Evolutionary conservation across 2,113 vertebrate species (phyloP), one percentile per base, ranked within the genome.

Genomic region (Pitta sordida): DNA sequence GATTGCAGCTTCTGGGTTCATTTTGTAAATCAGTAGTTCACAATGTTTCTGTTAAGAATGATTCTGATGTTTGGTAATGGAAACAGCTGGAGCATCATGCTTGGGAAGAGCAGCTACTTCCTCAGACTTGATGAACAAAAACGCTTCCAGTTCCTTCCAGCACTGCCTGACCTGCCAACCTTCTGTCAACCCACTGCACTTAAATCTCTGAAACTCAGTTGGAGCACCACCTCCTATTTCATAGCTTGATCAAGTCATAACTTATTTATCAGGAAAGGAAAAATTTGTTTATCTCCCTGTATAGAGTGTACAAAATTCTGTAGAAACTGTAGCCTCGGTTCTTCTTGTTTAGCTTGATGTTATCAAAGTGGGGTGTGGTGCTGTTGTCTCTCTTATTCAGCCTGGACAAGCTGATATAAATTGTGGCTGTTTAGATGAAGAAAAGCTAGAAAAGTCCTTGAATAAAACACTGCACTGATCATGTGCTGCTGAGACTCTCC

Each of bases 401-500:
- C 43, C 27, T 92, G 67, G 36, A 63, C 53, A 59, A 62, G 48
- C 24, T 68, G 41, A 37, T 80, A 18, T 5, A 39, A 85, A 67
- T 83, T 34, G 32, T 73, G 70, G 3, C 52, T 91, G 0, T 94
- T 86, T 48, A 86, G 82, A 36, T 64, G 67, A 83, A 96, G 87
- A 96, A 93, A 81, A 67, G 82, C 78, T 95, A 32, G 86, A 91
- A 88, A 82, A 94, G 85, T 95, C 90, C 85, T 83, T 85, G 63
- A 85, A 51, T 91, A 76, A 95, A 89, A 83, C 2, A 6, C 82
- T 59, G 59, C 65, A 7, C 83, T 63, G 86, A 90, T 95, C 80
- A 60, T 46, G 94, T 95, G 90, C 90, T 90, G 85, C 94, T 52
- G 85, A 95, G 87, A 67, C 59, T 95, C 93, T 96, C 93, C 93